A percentile compares a stretch with the other conserved stretches of the same genome.
phyloP scores from a whole-genome alignment of 2,797 vertebrate species.

The Catostomus latipinnis region DNA sequence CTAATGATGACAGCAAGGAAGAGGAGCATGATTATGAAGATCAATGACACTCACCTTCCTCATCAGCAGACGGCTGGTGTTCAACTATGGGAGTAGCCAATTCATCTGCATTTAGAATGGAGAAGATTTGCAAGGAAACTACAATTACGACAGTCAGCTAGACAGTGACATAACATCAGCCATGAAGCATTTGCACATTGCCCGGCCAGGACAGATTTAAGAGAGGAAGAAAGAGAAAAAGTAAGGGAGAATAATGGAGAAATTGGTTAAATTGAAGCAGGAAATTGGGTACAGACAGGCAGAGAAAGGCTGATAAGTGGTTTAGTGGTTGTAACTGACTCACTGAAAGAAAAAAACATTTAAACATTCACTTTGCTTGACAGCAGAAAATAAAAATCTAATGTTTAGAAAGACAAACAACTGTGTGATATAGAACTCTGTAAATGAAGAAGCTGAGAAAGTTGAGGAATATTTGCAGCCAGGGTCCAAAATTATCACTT shows the following conservation, averaged over 20 bases:
- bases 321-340: slow-evolving; percentile 18
- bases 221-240: slow-evolving; percentile 44
- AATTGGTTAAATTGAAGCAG: slow-evolving; percentile 26
- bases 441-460: slow-evolving; percentile 2
- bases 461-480: neutral
- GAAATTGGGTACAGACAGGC: slow-evolving; percentile 10
- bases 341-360: slow-evolving; percentile 22
- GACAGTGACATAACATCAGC: slow-evolving; percentile 76
- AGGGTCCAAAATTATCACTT: neutral
- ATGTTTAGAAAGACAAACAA: neutral
- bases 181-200: slow-evolving; percentile 81
- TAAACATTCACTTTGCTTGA: slow-evolving; percentile 3
- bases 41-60: slow-evolving; percentile 86
- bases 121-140: slow-evolving; percentile 99
- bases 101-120: slow-evolving; percentile 99
- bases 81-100: slow-evolving; percentile 85
- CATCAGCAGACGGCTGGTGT: slow-evolving; percentile 87
- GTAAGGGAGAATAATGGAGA: slow-evolving; percentile 11
- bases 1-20: too few relatives aligned
- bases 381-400: neutral
- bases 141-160: slow-evolving; percentile 92
- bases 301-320: slow-evolving; percentile 5
- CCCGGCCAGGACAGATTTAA: slow-evolving; percentile 70
- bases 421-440: neutral
- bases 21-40: neutral